phyloP scores from a whole-genome alignment of 2,888 invertebrate genomes.

The Hybos culiciformis region DNA sequence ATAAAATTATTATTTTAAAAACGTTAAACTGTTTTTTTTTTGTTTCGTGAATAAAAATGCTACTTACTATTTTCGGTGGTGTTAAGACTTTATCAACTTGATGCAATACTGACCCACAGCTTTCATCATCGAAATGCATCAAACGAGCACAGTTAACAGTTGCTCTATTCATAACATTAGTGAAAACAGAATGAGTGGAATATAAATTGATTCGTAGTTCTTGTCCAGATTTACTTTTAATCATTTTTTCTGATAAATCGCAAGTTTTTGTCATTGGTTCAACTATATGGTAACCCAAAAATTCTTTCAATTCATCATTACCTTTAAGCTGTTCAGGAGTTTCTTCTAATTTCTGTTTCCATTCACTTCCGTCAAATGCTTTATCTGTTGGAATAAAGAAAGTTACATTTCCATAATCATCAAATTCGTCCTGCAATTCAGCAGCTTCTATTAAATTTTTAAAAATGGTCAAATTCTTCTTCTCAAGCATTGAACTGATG shows the following conservation, averaged over 20 bases:
- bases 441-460: conserved; percentile 40
- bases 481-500: conserved; percentile 38
- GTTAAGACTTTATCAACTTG: conserved; percentile 46
- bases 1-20: not conserved
- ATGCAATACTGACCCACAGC: conserved; percentile 54
- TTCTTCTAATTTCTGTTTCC: conserved; percentile 28
- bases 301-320: conserved; percentile 39
- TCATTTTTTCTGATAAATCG: conserved; percentile 41
- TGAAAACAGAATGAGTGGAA: conserved; percentile 42
- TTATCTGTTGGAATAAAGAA: conserved; percentile 50
- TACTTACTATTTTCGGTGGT: conserved; percentile 26
- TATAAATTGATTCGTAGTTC: conserved; percentile 46
- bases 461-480: conserved; percentile 48
- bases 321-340: conserved; percentile 29
- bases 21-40: not conserved
- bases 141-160: conserved; percentile 56
- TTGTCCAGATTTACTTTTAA: conserved; percentile 38
- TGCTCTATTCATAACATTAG: conserved; percentile 43
- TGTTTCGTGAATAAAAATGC: too few relatives aligned
- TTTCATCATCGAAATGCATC: conserved; percentile 45
- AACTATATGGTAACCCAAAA: conserved; percentile 49
- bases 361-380: conserved; percentile 41
- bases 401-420: conserved; percentile 44
- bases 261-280: conserved; percentile 42
- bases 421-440: conserved; percentile 41